Percentiles rank a stretch among this genome's conserved stretches.
Conservation (phyloP, 2,797 vertebrate species). For the Esox masquinongy region DNA sequence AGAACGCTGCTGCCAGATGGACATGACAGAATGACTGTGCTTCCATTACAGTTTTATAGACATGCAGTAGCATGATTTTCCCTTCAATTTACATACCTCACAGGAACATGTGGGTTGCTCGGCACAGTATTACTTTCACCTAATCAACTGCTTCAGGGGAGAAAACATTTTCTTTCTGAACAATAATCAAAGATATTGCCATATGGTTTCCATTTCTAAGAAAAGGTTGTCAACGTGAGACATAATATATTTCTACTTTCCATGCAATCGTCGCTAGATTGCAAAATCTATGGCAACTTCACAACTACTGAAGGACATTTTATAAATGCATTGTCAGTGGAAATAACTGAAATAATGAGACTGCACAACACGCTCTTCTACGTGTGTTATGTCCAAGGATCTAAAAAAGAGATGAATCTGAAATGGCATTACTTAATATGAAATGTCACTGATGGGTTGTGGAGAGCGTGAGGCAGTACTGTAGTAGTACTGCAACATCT, state of each 20-base stretch:
- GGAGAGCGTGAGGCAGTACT: no score
- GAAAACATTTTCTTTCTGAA: slow-evolving; percentile 61
- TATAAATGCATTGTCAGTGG: neutral
- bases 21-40: slow-evolving; percentile 47
- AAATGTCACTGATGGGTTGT: neutral
- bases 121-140: slow-evolving; percentile 64
- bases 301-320: slow-evolving; percentile 22
- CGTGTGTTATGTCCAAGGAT: neutral
- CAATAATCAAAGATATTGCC: slow-evolving; percentile 49
- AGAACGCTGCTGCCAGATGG: slow-evolving; percentile 17
- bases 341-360: neutral
- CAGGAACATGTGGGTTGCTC: slow-evolving; percentile 49
- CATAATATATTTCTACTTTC: slow-evolving; percentile 29
- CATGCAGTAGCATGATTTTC: slow-evolving; percentile 69
- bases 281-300: slow-evolving; percentile 33
- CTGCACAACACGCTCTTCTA: neutral
- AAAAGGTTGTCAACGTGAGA: slow-evolving; percentile 51
- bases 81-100: slow-evolving; percentile 64
- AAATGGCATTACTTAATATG: neutral
- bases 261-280: slow-evolving; percentile 40
- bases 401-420: neutral
- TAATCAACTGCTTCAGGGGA: slow-evolving; percentile 56
- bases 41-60: slow-evolving; percentile 52
- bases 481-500: slow-evolving; percentile 74
- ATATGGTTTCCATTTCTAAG: slow-evolving; percentile 41